phyloP scores from a whole-genome alignment of 2,113 vertebrate genomes.

The Microcebus lehilahytsara region DNA sequence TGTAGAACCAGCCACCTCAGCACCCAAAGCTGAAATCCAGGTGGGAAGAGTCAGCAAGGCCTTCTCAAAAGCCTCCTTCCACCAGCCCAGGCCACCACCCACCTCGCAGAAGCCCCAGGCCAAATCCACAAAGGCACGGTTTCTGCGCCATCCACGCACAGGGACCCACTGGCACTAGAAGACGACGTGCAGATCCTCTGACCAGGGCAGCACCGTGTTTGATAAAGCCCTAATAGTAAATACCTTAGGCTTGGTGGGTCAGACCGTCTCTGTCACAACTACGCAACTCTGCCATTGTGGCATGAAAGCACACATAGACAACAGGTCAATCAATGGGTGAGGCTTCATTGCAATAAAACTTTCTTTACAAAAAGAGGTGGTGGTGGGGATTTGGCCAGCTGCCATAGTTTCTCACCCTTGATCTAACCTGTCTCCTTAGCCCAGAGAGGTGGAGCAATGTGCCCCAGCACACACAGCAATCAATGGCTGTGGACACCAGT shows the following conservation, averaged over 20 bases:
- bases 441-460: not conserved
- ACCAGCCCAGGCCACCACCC: not conserved
- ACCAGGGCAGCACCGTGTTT: not conserved
- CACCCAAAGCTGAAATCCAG: not conserved
- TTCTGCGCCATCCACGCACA: rapidly evolving
- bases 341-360: not conserved
- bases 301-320: rapidly evolving
- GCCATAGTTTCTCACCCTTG: not conserved
- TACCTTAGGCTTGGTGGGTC: not conserved
- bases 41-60: not conserved
- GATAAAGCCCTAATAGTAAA: not conserved
- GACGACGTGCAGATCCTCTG: not conserved
- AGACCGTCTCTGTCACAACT: not conserved
- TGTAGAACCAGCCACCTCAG: rapidly evolving
- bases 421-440: not conserved
- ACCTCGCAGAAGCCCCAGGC: not conserved
- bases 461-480: not conserved
- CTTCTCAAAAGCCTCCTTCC: not conserved
- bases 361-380: not conserved
- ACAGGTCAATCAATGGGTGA: rapidly evolving
- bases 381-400: not conserved
- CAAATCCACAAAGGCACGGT: not conserved
- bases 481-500: not conserved
- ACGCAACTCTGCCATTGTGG: not conserved
- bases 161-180: not conserved